These are phyloP conservation scores for Magallana angulata DNA, from an alignment of 1,140 invertebrate genomes.

Conservation along the genomic window DNA sequence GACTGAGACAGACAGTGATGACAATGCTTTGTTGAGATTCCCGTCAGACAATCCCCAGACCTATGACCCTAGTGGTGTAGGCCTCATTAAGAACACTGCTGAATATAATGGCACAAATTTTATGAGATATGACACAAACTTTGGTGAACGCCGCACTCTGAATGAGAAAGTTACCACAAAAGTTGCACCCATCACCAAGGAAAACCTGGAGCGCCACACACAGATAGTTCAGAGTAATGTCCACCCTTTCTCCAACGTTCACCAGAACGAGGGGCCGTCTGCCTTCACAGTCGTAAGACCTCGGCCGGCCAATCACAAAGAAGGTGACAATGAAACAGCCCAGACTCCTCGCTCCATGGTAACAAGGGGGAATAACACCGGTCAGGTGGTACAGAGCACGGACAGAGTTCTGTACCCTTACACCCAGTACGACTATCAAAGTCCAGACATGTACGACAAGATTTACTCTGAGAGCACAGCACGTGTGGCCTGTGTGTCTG, in stretches of 20 bases:
- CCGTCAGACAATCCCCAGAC: neutral
- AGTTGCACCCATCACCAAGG: constrained; percentile 38
- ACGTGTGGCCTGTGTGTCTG: constrained; percentile 21
- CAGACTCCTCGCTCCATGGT: neutral
- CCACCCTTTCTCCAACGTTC: constrained; percentile 3
- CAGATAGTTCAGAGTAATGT: constrained; percentile 37
- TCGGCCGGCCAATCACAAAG: neutral
- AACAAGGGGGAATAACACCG: neutral
- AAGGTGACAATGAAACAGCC: neutral
- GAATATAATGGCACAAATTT: constrained; percentile 25
- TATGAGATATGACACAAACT: constrained; percentile 1
- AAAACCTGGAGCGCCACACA: constrained; percentile 36
- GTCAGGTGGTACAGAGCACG: neutral
- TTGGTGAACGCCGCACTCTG: neutral
- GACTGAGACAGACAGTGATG: constrained; percentile 18
- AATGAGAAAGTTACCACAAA: constrained; percentile 23
- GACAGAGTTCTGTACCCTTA: constrained; percentile 9
- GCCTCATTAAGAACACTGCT: neutral
- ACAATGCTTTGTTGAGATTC: constrained; percentile 32
- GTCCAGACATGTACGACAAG: neutral
- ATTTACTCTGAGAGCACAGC: neutral
- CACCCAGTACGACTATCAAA: neutral
- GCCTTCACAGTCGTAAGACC: constrained; percentile 13
- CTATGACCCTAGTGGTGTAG: neutral
- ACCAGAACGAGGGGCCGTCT: neutral